A percentile compares a stretch with the other conserved stretches of the same genome.
Conservation (phyloP, 2,888 invertebrate genomes). For the Agriopis aurantiaria region DNA sequence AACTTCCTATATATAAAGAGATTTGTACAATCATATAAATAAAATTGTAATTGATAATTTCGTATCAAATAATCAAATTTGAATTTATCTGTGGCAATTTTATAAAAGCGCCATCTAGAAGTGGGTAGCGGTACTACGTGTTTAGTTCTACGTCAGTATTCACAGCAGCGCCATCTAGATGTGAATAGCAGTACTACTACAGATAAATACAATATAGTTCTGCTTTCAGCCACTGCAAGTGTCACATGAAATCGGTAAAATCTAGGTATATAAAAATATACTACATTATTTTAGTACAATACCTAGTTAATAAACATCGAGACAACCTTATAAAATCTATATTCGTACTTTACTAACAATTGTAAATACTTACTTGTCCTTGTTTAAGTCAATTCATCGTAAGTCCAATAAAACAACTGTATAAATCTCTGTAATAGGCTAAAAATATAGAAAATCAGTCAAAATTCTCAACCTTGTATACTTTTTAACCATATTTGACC, state of each 20-base stretch:
- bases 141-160: too few species aligned
- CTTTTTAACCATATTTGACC: not conserved
- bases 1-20: conserved; percentile 43
- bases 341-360: not conserved
- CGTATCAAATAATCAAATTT: not conserved
- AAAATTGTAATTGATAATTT: not conserved
- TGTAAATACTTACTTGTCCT: not conserved
- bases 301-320: not conserved
- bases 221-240: not conserved
- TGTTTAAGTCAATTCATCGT: not conserved
- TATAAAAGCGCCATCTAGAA: too few species aligned
- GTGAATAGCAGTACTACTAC: conserved; percentile 4
- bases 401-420: not conserved
- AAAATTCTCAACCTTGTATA: too few species aligned
- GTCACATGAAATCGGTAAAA: not conserved
- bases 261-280: not conserved
- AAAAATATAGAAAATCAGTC: not conserved
- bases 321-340: not conserved
- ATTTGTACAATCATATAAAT: conserved; percentile 46
- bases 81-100: not conserved
- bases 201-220: not conserved
- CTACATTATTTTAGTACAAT: not conserved
- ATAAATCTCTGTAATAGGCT: not conserved
- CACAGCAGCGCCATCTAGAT: conserved; percentile 17
- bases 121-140: too few species aligned